Percentiles rank a stretch among this genome's conserved stretches.
Conservation (phyloP, 2,888 invertebrate genomes). For the Scaptodrosophila latifasciaeformis region DNA sequence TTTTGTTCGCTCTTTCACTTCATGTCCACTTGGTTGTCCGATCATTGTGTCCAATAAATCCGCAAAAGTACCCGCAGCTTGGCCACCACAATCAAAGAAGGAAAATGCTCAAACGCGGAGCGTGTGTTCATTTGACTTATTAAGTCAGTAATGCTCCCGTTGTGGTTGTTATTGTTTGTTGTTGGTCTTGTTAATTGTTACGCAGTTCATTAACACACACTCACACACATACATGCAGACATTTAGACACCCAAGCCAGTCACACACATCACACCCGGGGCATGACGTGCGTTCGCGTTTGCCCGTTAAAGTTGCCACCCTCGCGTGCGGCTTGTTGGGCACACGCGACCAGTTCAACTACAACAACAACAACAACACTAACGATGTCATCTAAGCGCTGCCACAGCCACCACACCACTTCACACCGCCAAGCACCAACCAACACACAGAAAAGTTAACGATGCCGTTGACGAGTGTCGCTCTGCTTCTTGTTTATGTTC, state of each 20-base stretch:
- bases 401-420: slow-evolving; percentile 7
- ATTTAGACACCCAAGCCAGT: slow-evolving; percentile 11
- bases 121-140: slow-evolving; percentile 50
- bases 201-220: slow-evolving; percentile 63
- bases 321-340: slow-evolving; percentile 44
- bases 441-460: too few relatives aligned
- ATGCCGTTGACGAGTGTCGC: slow-evolving; percentile 40
- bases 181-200: slow-evolving; percentile 54
- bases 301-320: slow-evolving; percentile 50
- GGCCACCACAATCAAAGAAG: too few relatives aligned
- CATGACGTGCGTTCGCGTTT: slow-evolving; percentile 28
- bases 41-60: slow-evolving; percentile 53
- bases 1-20: neutral
- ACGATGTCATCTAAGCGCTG: slow-evolving; percentile 61
- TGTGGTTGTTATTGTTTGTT: slow-evolving; percentile 17
- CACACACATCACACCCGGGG: slow-evolving; percentile 19
- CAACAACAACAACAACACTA: slow-evolving; percentile 40
- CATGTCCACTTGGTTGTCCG: slow-evolving; percentile 26
- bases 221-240: slow-evolving; percentile 7
- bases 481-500: too few relatives aligned
- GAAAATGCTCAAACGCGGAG: slow-evolving; percentile 12
- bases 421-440: too few relatives aligned
- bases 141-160: slow-evolving; percentile 17
- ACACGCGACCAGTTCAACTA: slow-evolving; percentile 50
- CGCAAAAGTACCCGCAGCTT: slow-evolving; percentile 62